These are phyloP conservation scores for Pelusios castaneus DNA, from an alignment of 2,113 vertebrate species.

Conservation along the genomic window DNA sequence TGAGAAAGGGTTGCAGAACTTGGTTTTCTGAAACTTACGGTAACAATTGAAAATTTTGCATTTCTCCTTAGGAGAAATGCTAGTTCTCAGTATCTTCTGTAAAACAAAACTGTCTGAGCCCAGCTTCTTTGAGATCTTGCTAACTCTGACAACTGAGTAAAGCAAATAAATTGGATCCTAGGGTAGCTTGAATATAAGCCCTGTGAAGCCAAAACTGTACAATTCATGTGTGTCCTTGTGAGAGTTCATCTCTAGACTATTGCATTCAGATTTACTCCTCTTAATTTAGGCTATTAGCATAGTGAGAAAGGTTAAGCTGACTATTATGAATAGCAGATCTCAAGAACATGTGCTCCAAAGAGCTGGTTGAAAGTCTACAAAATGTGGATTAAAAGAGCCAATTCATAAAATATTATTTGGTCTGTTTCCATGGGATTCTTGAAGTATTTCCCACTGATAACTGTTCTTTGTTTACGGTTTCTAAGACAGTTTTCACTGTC, in stretches of 20 bases:
- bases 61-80: background rate
- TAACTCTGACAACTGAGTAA: background rate
- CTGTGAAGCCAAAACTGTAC: background rate
- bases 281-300: conserved; percentile 32
- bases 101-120: background rate
- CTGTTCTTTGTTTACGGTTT: conserved; percentile 58
- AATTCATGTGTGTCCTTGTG: background rate
- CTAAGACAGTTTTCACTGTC: conserved; percentile 46
- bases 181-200: background rate
- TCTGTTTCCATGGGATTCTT: conserved; percentile 54
- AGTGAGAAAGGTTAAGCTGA: conserved; percentile 42
- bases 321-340: conserved; percentile 29
- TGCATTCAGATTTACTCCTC: conserved; percentile 35
- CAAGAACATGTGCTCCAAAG: conserved; percentile 34
- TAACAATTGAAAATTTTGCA: background rate
- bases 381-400: conserved; percentile 35
- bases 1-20: background rate
- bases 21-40: fast-evolving
- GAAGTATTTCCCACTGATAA: conserved; percentile 63
- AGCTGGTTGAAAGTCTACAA: conserved; percentile 26
- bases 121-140: background rate
- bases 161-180: background rate
- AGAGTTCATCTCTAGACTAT: background rate
- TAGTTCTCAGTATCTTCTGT: background rate
- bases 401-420: conserved; percentile 65